Percentiles rank a stretch among this genome's conserved stretches.
Evolutionary conservation across 2,797 vertebrate genomes (phyloP).

Genomic region (Philypnodon macrostomus): DNA sequence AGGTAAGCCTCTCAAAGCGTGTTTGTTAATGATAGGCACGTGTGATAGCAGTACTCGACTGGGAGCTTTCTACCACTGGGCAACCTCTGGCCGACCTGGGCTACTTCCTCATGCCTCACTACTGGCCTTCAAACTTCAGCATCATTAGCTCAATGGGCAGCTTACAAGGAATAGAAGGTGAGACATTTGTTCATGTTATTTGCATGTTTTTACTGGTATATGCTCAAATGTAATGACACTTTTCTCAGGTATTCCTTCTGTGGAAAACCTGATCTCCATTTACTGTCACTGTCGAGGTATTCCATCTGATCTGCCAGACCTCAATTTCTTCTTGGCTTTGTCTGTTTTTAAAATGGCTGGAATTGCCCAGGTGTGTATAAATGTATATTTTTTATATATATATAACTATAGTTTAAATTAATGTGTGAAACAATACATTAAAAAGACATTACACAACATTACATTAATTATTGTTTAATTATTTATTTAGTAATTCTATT

Average conservation of each 20-base stretch:
- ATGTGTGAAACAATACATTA: background rate
- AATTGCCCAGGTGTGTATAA: slow-evolving; percentile 85
- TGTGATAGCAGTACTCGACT: slow-evolving; percentile 89
- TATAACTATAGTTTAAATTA: no score
- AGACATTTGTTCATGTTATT: background rate
- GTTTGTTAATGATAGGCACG: slow-evolving; percentile 73
- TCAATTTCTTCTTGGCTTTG: slow-evolving; percentile 89
- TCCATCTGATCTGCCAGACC: slow-evolving; percentile 63
- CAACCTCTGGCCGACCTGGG: slow-evolving; percentile 87
- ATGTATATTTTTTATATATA: no score
- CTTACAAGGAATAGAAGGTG: slow-evolving; percentile 76
- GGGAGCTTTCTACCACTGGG: slow-evolving; percentile 92
- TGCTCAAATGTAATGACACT: background rate
- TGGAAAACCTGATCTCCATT: slow-evolving; percentile 79
- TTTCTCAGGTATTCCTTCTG: slow-evolving; percentile 78
- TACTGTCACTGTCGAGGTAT: slow-evolving; percentile 80
- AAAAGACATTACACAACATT: no score
- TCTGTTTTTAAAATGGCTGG: slow-evolving; percentile 87
- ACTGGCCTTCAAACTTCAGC: slow-evolving; percentile 69
- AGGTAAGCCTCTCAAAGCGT: background rate
- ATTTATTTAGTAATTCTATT: no score
- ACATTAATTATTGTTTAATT: no score
- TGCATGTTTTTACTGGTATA: background rate
- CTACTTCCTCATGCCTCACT: slow-evolving; percentile 77
- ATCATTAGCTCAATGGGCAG: slow-evolving; percentile 57